A percentile compares a stretch with the other conserved stretches of the same genome.
Evolutionary conservation across 2,888 invertebrate species (phyloP).

Genomic region (Junonia oenone): DNA sequence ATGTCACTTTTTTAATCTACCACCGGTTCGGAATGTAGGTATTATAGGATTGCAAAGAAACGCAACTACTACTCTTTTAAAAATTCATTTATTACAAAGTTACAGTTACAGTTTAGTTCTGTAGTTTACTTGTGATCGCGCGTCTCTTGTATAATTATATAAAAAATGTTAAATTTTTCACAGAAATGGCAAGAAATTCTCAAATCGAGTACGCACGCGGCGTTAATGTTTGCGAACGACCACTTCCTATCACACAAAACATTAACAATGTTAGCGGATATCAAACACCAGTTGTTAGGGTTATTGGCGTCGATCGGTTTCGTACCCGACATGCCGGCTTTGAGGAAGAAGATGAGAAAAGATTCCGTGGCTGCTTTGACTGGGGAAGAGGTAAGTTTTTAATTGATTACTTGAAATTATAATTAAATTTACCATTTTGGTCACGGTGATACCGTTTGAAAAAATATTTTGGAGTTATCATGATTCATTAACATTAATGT

Average conservation of each 20-base stretch:
- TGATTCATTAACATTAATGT: too few species aligned
- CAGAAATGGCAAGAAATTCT: constrained; percentile 89
- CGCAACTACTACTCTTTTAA: too few species aligned
- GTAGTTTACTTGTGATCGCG: too few species aligned
- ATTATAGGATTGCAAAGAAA: too few species aligned
- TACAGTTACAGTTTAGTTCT: too few species aligned
- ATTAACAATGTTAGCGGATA: constrained; percentile 90
- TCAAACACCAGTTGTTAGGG: constrained; percentile 90
- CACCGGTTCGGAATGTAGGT: too few species aligned
- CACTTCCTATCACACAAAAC: constrained; percentile 91
- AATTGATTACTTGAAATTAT: neutral
- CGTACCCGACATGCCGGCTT: constrained; percentile 82
- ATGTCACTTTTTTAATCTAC: too few species aligned
- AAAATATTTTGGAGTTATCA: too few species aligned
- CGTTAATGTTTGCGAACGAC: constrained; percentile 88
- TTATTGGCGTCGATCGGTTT: constrained; percentile 88
- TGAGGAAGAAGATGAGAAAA: constrained; percentile 71
- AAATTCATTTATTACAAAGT: too few species aligned
- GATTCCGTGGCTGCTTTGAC: constrained; percentile 84
- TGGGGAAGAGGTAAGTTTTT: constrained; percentile 72
- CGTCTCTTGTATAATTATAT: too few species aligned
- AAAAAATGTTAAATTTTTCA: constrained; percentile 26
- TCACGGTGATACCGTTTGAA: too few species aligned
- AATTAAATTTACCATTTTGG: too few species aligned
- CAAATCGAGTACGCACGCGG: constrained; percentile 84